Conservation (phyloP, 2,888 invertebrate genomes). For the Catotricha subobsoleta region DNA sequence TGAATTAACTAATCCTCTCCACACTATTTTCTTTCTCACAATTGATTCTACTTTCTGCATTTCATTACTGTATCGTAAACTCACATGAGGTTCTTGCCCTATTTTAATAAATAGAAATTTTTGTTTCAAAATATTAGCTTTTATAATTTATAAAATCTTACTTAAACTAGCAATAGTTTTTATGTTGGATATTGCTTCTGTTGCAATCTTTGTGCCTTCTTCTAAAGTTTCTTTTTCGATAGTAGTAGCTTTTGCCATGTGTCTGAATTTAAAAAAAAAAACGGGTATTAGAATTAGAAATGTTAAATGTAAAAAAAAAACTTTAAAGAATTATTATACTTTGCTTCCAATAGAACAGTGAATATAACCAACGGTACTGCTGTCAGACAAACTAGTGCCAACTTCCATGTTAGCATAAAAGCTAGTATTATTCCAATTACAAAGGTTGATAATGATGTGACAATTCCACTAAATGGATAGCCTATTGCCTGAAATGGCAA, state of each 20-base stretch:
- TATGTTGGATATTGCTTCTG: conserved; percentile 55
- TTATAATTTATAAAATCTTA: neutral
- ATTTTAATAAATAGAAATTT: neutral
- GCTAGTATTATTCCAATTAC: conserved; percentile 42
- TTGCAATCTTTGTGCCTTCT: conserved; percentile 49
- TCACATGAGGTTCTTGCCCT: conserved; percentile 42
- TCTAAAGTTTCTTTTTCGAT: conserved; percentile 45
- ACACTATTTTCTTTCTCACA: conserved; percentile 36
- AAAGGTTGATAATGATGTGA: conserved; percentile 49
- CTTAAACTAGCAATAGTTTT: conserved; percentile 48
- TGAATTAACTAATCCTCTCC: conserved; percentile 50
- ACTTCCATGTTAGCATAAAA: conserved; percentile 48
- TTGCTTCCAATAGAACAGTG: conserved; percentile 47
- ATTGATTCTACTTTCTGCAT: conserved; percentile 33
- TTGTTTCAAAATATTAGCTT: neutral
- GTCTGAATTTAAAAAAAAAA: conserved; percentile 17
- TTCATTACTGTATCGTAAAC: conserved; percentile 39
- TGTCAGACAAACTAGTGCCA: conserved; percentile 46
- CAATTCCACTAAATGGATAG: conserved; percentile 45
- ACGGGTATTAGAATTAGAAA: neutral
- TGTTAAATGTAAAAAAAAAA: neutral
- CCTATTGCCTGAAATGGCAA: conserved; percentile 37
- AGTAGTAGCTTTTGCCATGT: conserved; percentile 40
- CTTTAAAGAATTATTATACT: conserved; percentile 16
- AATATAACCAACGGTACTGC: conserved; percentile 51